These are phyloP conservation scores for Xenentodon cancila DNA, from an alignment of 2,797 vertebrate genomes.

Conservation along the genomic window DNA sequence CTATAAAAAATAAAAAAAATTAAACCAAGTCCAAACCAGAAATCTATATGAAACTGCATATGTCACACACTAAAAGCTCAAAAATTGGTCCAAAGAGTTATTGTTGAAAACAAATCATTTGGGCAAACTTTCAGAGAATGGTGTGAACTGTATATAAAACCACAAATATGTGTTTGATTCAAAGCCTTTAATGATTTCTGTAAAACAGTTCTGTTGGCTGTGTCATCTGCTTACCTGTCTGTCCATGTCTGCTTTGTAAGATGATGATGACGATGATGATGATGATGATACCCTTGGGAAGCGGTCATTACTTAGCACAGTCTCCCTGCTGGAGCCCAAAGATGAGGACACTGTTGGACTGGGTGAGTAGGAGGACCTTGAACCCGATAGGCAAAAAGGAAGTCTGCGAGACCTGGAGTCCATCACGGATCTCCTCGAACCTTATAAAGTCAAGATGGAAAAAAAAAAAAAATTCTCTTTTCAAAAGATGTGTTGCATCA, in stretches of 20 bases:
- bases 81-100: too few species aligned
- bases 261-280: conserved; percentile 23
- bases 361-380: conserved; percentile 77
- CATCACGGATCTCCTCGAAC: conserved; percentile 82
- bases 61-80: too few species aligned
- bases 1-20: too few species aligned
- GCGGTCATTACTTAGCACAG: conserved; percentile 82
- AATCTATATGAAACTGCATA: too few species aligned
- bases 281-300: conserved; percentile 82
- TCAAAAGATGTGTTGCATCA: neutral
- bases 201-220: neutral
- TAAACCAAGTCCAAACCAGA: too few species aligned
- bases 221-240: conserved; percentile 84
- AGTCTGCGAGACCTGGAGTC: conserved; percentile 94
- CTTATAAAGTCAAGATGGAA: conserved; percentile 31
- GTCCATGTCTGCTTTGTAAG: conserved; percentile 86
- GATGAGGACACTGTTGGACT: conserved; percentile 68
- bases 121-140: too few species aligned
- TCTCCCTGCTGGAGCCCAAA: conserved; percentile 78
- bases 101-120: too few species aligned
- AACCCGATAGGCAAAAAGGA: conserved; percentile 87
- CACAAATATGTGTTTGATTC: neutral
- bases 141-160: too few species aligned
- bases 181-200: neutral
- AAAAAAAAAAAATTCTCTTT: conserved; percentile 1